Conservation (phyloP, 1,140 invertebrate species). For the Drosophila santomea region DNA sequence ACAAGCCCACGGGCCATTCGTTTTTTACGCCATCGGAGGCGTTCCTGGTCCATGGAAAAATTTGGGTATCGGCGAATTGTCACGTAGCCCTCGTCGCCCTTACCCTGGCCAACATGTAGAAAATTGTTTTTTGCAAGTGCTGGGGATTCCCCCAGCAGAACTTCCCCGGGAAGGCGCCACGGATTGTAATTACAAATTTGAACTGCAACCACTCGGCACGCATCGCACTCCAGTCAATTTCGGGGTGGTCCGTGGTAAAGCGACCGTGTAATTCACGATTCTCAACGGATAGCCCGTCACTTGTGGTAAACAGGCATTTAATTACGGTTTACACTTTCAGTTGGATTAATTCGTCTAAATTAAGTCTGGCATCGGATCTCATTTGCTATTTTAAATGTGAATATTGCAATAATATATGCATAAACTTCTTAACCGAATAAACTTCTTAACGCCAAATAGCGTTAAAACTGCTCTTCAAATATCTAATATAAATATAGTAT, state of each 20-base stretch:
- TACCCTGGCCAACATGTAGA: slow-evolving; percentile 48
- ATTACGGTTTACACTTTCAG: slow-evolving; percentile 65
- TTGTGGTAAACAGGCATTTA: slow-evolving; percentile 65
- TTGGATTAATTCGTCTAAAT: slow-evolving; percentile 33
- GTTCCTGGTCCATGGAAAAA: slow-evolving; percentile 53
- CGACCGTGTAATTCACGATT: slow-evolving; percentile 80
- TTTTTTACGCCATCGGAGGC: slow-evolving; percentile 59
- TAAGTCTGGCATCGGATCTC: neutral
- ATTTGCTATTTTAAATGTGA: neutral
- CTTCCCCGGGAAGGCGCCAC: slow-evolving; percentile 41
- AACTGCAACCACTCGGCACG: slow-evolving; percentile 69
- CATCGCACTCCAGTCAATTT: slow-evolving; percentile 53
- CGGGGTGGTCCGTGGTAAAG: slow-evolving; percentile 77
- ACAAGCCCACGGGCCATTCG: slow-evolving; percentile 54
- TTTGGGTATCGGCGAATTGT: slow-evolving; percentile 79
- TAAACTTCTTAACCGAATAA: neutral
- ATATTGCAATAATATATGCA: neutral
- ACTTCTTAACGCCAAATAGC: no score
- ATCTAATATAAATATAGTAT: no score
- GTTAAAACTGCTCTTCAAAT: no score
- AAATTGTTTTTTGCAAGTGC: slow-evolving; percentile 67
- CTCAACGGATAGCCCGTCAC: slow-evolving; percentile 53
- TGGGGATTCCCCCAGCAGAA: slow-evolving; percentile 29
- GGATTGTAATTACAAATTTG: slow-evolving; percentile 78
- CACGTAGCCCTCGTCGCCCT: slow-evolving; percentile 68